Evolutionary conservation across 2,113 vertebrate species (phyloP).

Genomic region (Sialia sialis): DNA sequence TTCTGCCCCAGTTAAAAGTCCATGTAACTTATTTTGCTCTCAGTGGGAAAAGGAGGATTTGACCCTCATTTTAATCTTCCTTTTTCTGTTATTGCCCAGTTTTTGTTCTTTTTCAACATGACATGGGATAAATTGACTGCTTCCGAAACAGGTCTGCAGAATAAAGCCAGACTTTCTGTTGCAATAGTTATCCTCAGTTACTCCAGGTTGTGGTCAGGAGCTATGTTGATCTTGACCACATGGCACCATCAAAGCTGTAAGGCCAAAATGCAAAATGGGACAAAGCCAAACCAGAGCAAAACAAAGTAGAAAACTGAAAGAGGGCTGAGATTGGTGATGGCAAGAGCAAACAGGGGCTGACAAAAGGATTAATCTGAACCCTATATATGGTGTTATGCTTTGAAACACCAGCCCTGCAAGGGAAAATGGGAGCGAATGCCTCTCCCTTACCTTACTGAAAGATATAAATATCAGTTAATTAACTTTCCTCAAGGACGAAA

Average conservation of each 20-base stretch:
- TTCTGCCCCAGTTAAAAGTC: neutral
- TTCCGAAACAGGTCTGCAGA: neutral
- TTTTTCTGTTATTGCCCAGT: neutral
- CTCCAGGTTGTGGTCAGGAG: neutral
- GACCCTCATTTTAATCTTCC: neutral
- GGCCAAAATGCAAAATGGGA: neutral
- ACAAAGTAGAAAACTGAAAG: neutral
- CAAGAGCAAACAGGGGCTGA: neutral
- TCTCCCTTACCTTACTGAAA: neutral
- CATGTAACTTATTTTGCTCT: neutral
- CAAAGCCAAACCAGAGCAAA: neutral
- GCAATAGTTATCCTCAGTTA: neutral
- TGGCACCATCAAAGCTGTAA: neutral
- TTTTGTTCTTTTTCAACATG: neutral
- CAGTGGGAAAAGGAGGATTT: neutral
- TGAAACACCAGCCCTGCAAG: neutral
- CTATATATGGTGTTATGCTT: neutral
- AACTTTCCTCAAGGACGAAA: neutral
- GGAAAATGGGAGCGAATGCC: neutral
- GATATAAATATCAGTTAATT: constrained; percentile 29
- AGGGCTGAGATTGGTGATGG: neutral
- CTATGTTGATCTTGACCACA: neutral
- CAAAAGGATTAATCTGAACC: neutral
- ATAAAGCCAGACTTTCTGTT: neutral
- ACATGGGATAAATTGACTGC: neutral